These are phyloP conservation scores for Montipora capricornis DNA, from an alignment of 64 coral and sea anemone species.

Conservation along the genomic window DNA sequence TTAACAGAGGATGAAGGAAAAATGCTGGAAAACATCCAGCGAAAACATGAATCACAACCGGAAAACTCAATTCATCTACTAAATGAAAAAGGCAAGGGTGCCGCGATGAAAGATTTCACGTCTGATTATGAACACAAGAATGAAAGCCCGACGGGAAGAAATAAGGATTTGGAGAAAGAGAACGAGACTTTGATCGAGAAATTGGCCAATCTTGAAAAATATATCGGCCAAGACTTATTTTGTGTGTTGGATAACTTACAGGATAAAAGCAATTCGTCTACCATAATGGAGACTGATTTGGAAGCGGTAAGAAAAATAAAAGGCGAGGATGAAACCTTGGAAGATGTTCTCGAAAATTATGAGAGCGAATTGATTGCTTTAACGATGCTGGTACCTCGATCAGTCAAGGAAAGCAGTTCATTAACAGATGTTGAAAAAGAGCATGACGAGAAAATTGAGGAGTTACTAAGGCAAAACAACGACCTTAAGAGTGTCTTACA, in stretches of 20 bases:
- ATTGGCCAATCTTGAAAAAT: neutral
- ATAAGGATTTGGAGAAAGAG: neutral
- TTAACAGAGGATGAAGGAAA: too few species aligned
- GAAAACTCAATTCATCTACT: too few species aligned
- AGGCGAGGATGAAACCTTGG: conserved; percentile 16
- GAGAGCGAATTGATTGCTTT: conserved; percentile 37
- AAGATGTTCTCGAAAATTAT: conserved; percentile 15
- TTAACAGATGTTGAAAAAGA: conserved; percentile 10
- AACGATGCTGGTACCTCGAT: neutral
- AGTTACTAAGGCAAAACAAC: conserved; percentile 12
- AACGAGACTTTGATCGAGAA: neutral
- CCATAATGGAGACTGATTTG: neutral
- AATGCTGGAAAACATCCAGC: too few species aligned
- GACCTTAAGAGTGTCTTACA: neutral
- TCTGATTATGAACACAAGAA: conserved; percentile 6
- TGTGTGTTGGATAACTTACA: neutral
- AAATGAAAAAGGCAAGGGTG: neutral
- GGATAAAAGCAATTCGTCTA: neutral
- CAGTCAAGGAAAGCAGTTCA: neutral
- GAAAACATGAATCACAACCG: too few species aligned
- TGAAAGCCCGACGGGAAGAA: neutral
- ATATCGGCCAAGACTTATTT: neutral
- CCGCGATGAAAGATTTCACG: neutral
- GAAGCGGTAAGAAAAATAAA: neutral
- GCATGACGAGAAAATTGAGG: conserved; percentile 1